Evolutionary conservation across 2,888 invertebrate genomes (phyloP).

Genomic region (Drosophila hamatofila): DNA sequence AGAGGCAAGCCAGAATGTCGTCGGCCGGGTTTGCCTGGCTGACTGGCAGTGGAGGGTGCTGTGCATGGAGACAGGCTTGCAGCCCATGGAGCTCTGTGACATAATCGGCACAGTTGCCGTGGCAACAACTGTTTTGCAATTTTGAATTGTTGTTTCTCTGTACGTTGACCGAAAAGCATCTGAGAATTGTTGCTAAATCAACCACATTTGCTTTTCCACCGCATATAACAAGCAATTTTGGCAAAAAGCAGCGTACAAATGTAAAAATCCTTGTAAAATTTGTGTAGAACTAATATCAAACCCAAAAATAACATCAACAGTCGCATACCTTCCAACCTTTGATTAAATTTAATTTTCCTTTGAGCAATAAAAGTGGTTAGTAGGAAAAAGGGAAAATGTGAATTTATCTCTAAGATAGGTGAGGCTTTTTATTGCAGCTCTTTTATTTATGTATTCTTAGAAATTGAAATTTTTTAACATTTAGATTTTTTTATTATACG

Average conservation of each 20-base stretch:
- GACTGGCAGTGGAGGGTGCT: not conserved
- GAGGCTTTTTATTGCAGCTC: not conserved
- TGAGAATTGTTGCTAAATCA: not conserved
- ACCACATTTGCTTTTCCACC: not conserved
- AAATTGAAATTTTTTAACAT: not conserved
- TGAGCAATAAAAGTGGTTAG: not conserved
- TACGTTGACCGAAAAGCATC: slow-evolving; percentile 4
- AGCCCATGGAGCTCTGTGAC: slow-evolving; percentile 59
- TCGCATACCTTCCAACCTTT: not conserved
- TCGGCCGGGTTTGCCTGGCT: not conserved
- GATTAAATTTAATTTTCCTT: not conserved
- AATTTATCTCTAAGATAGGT: not conserved
- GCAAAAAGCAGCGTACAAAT: not conserved
- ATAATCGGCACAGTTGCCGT: slow-evolving; percentile 75
- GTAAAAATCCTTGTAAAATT: not conserved
- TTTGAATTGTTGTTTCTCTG: slow-evolving; percentile 13
- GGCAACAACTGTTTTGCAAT: slow-evolving; percentile 64
- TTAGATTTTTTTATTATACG: not conserved
- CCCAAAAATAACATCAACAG: not conserved
- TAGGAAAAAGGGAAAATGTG: not conserved
- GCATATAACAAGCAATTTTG: not conserved
- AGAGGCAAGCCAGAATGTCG: not conserved
- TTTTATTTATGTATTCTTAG: not conserved
- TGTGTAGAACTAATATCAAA: not conserved
- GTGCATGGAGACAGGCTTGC: slow-evolving; percentile 30